Evolutionary conservation across 2,113 vertebrate species (phyloP).

Genomic region (Elanus axillaris): DNA sequence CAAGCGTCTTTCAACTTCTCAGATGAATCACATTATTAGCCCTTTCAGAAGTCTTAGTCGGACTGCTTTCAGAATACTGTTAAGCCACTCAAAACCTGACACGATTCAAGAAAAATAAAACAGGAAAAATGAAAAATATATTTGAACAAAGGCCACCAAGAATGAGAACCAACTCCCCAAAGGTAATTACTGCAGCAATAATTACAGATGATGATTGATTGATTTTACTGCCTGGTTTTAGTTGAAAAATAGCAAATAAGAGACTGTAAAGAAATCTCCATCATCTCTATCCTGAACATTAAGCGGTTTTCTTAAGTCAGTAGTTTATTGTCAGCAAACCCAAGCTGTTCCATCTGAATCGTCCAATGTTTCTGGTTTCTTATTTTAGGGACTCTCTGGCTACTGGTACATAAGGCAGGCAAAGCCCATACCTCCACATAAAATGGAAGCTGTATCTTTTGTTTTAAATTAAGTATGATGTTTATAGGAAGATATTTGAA

Average conservation of each 20-base stretch:
- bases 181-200: slow-evolving; percentile 50
- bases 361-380: background rate
- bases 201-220: slow-evolving; percentile 55
- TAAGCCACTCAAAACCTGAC: slow-evolving; percentile 23
- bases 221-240: slow-evolving; percentile 54
- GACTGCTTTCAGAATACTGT: slow-evolving; percentile 14
- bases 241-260: slow-evolving; percentile 53
- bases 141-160: slow-evolving; percentile 47
- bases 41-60: background rate
- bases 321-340: slow-evolving; percentile 44
- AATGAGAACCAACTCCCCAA: slow-evolving; percentile 45
- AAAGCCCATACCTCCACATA: slow-evolving; percentile 40
- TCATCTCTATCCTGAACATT: slow-evolving; percentile 10
- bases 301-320: slow-evolving; percentile 42
- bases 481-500: slow-evolving; percentile 36
- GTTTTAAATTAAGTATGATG: slow-evolving; percentile 49
- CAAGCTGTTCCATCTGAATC: slow-evolving; percentile 43
- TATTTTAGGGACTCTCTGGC: slow-evolving; percentile 16
- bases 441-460: slow-evolving; percentile 64
- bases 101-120: slow-evolving; percentile 31
- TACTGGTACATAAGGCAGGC: background rate
- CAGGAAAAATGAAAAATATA: slow-evolving; percentile 2
- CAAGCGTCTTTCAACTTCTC: slow-evolving; percentile 23
- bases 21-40: slow-evolving; percentile 3
- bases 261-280: slow-evolving; percentile 36